These are phyloP conservation scores for Drosophila heteroneura DNA, from an alignment of 2,888 invertebrate species.

Conservation along the genomic window DNA sequence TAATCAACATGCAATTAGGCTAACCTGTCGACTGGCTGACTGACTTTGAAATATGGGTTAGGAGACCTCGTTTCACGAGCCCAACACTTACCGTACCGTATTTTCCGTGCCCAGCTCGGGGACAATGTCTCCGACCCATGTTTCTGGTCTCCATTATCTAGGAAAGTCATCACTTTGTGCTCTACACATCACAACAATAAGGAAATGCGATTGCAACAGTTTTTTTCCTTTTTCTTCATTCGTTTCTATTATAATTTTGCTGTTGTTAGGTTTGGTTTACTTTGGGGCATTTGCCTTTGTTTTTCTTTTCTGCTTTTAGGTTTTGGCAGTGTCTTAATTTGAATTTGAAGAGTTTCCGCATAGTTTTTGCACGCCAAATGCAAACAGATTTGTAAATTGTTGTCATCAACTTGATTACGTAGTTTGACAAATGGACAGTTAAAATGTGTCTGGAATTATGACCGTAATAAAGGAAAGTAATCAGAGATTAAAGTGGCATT, in stretches of 20 bases:
- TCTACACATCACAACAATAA: slow-evolving; percentile 56
- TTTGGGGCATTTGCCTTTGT: slow-evolving; percentile 52
- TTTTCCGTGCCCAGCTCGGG: slow-evolving; percentile 9
- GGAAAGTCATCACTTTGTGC: slow-evolving; percentile 38
- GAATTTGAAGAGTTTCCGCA: slow-evolving; percentile 76
- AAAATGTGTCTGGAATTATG: slow-evolving; percentile 22
- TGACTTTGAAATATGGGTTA: slow-evolving; percentile 81
- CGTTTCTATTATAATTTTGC: slow-evolving; percentile 39
- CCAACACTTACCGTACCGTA: slow-evolving; percentile 13
- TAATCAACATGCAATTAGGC: slow-evolving; percentile 78
- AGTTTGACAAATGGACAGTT: slow-evolving; percentile 31
- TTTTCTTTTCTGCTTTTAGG: slow-evolving; percentile 42
- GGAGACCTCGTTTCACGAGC: slow-evolving; percentile 47
- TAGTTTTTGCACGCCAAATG: slow-evolving; percentile 54
- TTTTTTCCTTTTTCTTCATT: slow-evolving; percentile 27
- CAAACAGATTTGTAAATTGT: slow-evolving; percentile 51
- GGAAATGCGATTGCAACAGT: slow-evolving; percentile 69
- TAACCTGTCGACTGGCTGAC: slow-evolving; percentile 72
- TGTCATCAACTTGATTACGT: slow-evolving; percentile 56
- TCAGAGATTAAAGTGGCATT: background rate
- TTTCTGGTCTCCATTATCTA: slow-evolving; percentile 40
- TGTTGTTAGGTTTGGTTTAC: slow-evolving; percentile 46
- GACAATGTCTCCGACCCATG: slow-evolving; percentile 17
- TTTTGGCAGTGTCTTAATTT: slow-evolving; percentile 66
- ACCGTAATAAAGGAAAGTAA: background rate